Evolutionary conservation across 2,797 vertebrate species (phyloP), one percentile per base, ranked within the genome.

Genomic region (Centroberyx gerrardi): DNA sequence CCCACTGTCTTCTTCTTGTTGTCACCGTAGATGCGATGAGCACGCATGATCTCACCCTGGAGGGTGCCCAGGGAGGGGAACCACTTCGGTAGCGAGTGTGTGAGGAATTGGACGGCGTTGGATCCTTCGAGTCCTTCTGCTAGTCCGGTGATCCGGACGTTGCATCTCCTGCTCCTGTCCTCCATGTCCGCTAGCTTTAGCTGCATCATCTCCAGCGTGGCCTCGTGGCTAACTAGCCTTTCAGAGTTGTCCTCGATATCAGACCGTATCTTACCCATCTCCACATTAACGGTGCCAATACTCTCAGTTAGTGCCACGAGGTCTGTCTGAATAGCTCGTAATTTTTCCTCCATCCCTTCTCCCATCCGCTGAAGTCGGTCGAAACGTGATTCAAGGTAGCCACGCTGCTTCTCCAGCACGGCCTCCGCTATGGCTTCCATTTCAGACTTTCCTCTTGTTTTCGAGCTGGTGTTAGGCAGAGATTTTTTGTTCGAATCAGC

Each of bases 121-220:
- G 59, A 68, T 5, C 53, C 66, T 58, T 68, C 33, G 3, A 68
- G 6, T 36, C 53, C 66, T 18, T 68, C 66, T 29, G 22, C 15
- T 22, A 48, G 9, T 1, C 66, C 53, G 13, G 27, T 22, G 15
- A 58, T 44, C 27, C 36, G 27, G 13, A 56, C n/a, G 27, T 68
- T 68, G 17, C 53, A 68, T n/a, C 66, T 44, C 17, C 53, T n/a
- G 66, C 18, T 56, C 22, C 53, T 44, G 54, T 68, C 66, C 53
- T 68, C 66, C 53, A 58, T 68, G 12, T 68, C 51, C 3, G 27
- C 65, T n/a, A 68, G 18, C 38, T 46, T 68, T 2, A 54, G 31
- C 58, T 61, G 10, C 33, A 61, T n/a, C n/a, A n/a, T n/a, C n/a
- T n/a, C n/a, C n/a, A n/a, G n/a, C n/a, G n/a, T 54, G 15, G n/a